Base-by-base conservation (phyloP, 2,888 invertebrate species). In the Cheilosia grossa region DNA sequence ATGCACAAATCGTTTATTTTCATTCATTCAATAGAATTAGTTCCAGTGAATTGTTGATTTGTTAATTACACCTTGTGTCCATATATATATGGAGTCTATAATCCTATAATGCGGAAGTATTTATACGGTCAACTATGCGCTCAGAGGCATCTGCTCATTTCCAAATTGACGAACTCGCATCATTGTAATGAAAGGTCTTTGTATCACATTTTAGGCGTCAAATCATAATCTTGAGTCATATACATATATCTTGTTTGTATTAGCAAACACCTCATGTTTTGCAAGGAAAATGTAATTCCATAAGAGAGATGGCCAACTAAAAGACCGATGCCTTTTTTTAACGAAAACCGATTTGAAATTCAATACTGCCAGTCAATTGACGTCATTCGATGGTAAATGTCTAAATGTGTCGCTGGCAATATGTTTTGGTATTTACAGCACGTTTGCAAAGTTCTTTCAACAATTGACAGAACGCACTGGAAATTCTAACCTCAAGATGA, bases 331-430 rank as follows among this genome's bases (percentile, higher is more conserved):
- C 42, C 15, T n/a, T 37, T 37, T 37, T 37, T 13, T 37, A 37
- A 37, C 4, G 37, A 37, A 13, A 13, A 37, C 10, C 53, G 33
- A 79, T 58, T 82, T 79, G 27, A 51, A 54, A 85, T 85, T 80
- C 80, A 61, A 5, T 2, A 17, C 64, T 49, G 30, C 17, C 47
- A 6, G 19, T 3, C 49, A 53, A 74, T 83, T 83, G 83, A 85
- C 83, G 83, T 85, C 83, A 85, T 70, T 40, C 47, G 30, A n/a
- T 44, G 69, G 51, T 53, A 54, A 83, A 83, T 83, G 33, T 70
- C 69, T 66, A 40, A 66, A 79, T 83, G 80, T 24, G 10, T 21
- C 40, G 19, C 17, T 27, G 42, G 53, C 30, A 77, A 47, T 21
- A 6, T 42, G 37, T 15, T 85, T 85, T 70, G 9, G 2, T 1